phyloP scores from a whole-genome alignment of 2,888 invertebrate species.

The Stratiomys singularior region DNA sequence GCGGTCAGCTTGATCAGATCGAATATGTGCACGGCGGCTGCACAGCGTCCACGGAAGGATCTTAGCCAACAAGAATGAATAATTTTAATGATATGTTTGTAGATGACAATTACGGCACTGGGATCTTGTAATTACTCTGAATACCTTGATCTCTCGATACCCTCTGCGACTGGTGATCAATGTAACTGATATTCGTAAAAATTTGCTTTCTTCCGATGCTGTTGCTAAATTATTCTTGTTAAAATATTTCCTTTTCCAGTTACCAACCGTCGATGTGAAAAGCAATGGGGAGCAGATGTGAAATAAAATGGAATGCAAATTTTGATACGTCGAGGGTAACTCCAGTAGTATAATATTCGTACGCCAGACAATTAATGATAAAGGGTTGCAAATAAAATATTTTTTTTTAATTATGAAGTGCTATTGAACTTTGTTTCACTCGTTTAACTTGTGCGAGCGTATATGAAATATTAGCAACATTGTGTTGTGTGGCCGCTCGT shows the following conservation, averaged over 20 bases:
- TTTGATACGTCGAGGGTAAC: not conserved
- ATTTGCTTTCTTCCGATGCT: slow-evolving; percentile 31
- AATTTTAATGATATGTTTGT: slow-evolving; percentile 48
- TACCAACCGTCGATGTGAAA: not conserved
- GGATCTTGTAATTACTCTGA: slow-evolving; percentile 38
- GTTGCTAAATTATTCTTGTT: slow-evolving; percentile 40
- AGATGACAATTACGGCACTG: slow-evolving; percentile 37
- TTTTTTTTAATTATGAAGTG: no score
- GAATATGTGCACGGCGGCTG: slow-evolving; percentile 3
- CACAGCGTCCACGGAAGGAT: not conserved
- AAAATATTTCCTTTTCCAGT: slow-evolving; percentile 10
- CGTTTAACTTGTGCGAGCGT: no score
- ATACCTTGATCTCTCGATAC: slow-evolving; percentile 24
- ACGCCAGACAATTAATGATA: no score
- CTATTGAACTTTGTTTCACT: no score
- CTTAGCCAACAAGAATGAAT: slow-evolving; percentile 42
- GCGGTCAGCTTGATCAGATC: not conserved
- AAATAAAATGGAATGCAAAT: slow-evolving; percentile 21
- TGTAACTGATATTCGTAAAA: slow-evolving; percentile 40
- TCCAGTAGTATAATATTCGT: slow-evolving; percentile 15
- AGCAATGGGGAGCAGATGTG: slow-evolving; percentile 18
- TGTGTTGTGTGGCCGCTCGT: no score
- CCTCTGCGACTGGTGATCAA: slow-evolving; percentile 29
- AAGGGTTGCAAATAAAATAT: no score
- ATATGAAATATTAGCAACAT: no score